Percentiles rank a stretch among this genome's conserved stretches.
These are phyloP conservation scores for Rhagium mordax DNA, from an alignment of 2,888 invertebrate genomes.

Conservation along the genomic window DNA sequence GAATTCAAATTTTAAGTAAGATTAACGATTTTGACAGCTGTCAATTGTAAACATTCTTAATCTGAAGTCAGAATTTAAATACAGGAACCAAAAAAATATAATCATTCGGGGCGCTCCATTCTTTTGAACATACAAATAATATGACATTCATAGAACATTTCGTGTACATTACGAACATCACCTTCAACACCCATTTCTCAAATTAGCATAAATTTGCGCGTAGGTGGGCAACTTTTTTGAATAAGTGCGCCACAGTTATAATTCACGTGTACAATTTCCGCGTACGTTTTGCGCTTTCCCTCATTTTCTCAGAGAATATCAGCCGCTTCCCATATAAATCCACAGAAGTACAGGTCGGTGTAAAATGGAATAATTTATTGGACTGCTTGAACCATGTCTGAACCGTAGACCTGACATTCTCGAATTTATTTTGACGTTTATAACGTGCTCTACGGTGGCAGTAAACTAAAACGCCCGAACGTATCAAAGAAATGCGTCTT, in stretches of 20 bases:
- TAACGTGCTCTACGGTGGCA: conserved; percentile 30
- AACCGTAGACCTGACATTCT: conserved; percentile 50
- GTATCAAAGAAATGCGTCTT: conserved; percentile 18
- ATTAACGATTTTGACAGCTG: too few species aligned
- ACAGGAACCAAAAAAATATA: too few species aligned
- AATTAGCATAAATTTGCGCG: too few species aligned
- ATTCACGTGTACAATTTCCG: not conserved
- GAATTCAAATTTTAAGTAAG: too few species aligned
- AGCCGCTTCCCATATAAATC: conserved; percentile 42
- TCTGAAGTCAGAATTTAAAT: too few species aligned
- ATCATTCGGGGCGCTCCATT: too few species aligned
- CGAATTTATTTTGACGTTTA: conserved; percentile 54
- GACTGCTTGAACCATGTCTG: conserved; percentile 37
- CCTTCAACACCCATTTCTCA: too few species aligned
- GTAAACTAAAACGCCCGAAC: conserved; percentile 20
- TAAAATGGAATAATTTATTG: conserved; percentile 55
- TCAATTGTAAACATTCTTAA: too few species aligned
- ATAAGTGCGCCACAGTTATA: not conserved
- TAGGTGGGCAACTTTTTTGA: not conserved
- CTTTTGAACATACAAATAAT: too few species aligned
- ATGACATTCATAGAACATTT: too few species aligned
- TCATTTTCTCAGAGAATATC: conserved; percentile 10
- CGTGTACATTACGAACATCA: too few species aligned
- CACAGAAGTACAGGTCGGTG: conserved; percentile 41
- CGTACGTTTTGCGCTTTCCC: not conserved